Evolutionary conservation across 1,140 invertebrate species (phyloP).

Genomic region (Helicorthomorpha holstii): DNA sequence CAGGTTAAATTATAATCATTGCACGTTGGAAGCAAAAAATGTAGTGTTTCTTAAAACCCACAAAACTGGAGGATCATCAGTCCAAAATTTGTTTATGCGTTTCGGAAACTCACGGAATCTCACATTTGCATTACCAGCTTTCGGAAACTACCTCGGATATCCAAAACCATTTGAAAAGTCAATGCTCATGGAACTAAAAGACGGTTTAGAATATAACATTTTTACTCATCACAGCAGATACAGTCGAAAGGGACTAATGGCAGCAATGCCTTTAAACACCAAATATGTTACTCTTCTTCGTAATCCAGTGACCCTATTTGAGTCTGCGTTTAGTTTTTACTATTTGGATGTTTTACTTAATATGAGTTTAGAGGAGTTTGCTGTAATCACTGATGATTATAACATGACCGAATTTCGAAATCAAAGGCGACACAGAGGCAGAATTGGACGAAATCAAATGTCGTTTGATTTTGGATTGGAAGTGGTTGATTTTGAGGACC

Average conservation of each 20-base stretch:
- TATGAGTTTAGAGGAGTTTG: neutral
- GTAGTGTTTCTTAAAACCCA: conserved; percentile 29
- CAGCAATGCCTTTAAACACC: neutral
- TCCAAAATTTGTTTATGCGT: conserved; percentile 31
- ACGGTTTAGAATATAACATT: neutral
- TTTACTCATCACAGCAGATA: neutral
- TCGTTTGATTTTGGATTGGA: conserved; percentile 24
- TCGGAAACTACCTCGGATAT: conserved; percentile 24
- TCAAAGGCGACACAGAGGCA: neutral
- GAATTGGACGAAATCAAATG: conserved; percentile 25
- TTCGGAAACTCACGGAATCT: conserved; percentile 23
- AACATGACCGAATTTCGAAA: neutral
- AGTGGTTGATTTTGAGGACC: conserved; percentile 14
- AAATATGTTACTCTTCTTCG: conserved; percentile 1
- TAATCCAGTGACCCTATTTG: neutral
- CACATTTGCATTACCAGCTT: conserved; percentile 24
- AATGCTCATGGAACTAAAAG: neutral
- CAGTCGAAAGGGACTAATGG: neutral
- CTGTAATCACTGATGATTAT: neutral
- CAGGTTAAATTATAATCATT: too few species aligned
- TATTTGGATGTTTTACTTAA: neutral
- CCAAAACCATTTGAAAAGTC: neutral
- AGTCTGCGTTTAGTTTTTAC: neutral
- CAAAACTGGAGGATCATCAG: conserved; percentile 30
- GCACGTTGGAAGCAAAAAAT: too few species aligned